Evolutionary conservation across 2,113 vertebrate genomes (phyloP), one percentile per base, ranked within the genome.

Genomic region (Callionymus lyra): DNA sequence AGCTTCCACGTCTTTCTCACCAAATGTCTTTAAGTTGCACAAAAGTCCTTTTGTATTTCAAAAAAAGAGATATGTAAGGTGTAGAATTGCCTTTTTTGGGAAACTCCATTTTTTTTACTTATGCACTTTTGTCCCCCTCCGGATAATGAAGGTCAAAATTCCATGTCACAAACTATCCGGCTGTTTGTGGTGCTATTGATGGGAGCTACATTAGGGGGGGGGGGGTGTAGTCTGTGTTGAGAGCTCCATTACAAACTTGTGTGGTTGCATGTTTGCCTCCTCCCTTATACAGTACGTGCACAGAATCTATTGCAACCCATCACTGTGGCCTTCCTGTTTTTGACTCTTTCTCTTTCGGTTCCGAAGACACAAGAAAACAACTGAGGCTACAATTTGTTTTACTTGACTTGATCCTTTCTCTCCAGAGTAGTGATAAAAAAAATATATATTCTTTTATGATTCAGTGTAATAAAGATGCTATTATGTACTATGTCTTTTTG

Each of bases 381-480:
- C 57, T 47, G 53, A 73, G 59, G 71, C 66, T 57, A 69, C 63
- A 58, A 74, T 65, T 74, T 76, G 66, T 79, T 84, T 84, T 72
- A 85, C 72, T 79, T 83, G 74, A 82, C 70, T 82, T 72, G 64
- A 74, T 81, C 80, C 63, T 78, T 81, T 82, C 74, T 83, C 79
- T 82, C 76, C 78, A 61, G 59, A 65, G 81, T 75, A 72, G 68
- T 70, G 64, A 76, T 70, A 10, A 34, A 38, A 17, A 17, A 76
- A 62, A 75, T 70, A 72, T 79, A 76, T 76, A 80, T 82, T 72
- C 76, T 79, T 79, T 79, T 82, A 78, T 81, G 86, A 83, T 85
- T 82, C 76, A 64, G 79, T 85, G 82, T 78, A 83, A 83, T 84
- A 83, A 86, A 83, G 74, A 85, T 76, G 59, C 74, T 78, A 81